These are phyloP conservation scores for Unio delphinus DNA, from an alignment of 2,888 invertebrate species.

Conservation along the genomic window DNA sequence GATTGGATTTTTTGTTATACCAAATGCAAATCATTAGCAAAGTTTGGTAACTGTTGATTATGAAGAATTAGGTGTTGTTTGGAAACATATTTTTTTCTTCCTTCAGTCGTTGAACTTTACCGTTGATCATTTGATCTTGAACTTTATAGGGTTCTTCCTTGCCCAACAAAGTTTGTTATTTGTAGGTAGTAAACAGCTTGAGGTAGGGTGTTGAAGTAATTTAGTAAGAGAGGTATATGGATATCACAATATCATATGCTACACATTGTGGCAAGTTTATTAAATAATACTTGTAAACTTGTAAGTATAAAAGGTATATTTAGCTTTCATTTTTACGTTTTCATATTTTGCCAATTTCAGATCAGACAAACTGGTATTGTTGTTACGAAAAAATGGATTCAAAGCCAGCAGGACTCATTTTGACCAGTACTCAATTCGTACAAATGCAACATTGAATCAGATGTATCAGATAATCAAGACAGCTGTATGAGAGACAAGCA, in stretches of 20 bases:
- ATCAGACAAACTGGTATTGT: conserved; percentile 39
- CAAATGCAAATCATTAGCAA: too few relatives aligned
- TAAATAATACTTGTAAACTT: neutral
- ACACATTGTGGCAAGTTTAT: neutral
- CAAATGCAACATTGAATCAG: conserved; percentile 52
- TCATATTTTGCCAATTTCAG: conserved; percentile 37
- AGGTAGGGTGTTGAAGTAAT: too few relatives aligned
- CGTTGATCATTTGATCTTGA: too few relatives aligned
- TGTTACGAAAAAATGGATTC: conserved; percentile 49
- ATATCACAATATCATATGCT: neutral
- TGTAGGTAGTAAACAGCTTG: too few relatives aligned
- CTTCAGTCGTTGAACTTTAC: too few relatives aligned
- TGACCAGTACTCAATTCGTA: conserved; percentile 56
- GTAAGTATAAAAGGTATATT: conserved; percentile 5
- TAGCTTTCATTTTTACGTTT: conserved; percentile 7
- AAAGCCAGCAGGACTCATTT: conserved; percentile 64
- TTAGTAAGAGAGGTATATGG: too few relatives aligned
- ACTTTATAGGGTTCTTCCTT: too few relatives aligned
- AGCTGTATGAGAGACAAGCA: conserved; percentile 1
- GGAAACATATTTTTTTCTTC: too few relatives aligned
- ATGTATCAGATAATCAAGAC: conserved; percentile 20
- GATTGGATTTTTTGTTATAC: too few relatives aligned
- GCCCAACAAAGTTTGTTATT: too few relatives aligned
- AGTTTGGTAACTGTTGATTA: too few relatives aligned
- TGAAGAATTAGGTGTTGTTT: too few relatives aligned